A percentile compares a stretch with the other conserved stretches of the same genome.
Evolutionary conservation across 2,797 vertebrate species (phyloP).

Genomic region (Acridotheres tristis): DNA sequence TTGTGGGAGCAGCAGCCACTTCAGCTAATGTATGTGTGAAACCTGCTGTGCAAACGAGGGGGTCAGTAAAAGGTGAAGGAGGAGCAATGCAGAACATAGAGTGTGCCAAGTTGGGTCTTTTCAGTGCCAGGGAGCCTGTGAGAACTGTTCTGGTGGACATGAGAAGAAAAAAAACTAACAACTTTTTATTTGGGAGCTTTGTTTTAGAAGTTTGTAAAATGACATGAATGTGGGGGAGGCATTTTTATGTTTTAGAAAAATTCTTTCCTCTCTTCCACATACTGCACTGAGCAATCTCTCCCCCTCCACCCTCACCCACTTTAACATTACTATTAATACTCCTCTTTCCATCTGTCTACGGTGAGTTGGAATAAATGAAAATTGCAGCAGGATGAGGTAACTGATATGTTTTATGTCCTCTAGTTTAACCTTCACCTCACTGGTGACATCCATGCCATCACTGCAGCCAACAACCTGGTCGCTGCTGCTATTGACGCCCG

Average conservation of each 20-base stretch:
- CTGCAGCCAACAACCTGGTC: slow-evolving; percentile 95
- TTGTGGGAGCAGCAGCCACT: slow-evolving; percentile 33
- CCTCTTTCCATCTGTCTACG: slow-evolving; percentile 48
- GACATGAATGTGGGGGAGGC: slow-evolving; percentile 47
- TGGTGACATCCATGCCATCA: slow-evolving; percentile 98
- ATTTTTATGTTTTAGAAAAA: slow-evolving; percentile 48
- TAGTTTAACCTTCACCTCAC: slow-evolving; percentile 99
- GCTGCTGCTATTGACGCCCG: slow-evolving; percentile 93
- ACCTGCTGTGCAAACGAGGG: not conserved
- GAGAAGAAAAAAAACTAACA: not conserved
- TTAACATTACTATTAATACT: slow-evolving; percentile 59
- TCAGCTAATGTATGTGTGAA: slow-evolving; percentile 27
- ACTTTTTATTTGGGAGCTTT: slow-evolving; percentile 17
- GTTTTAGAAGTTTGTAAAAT: slow-evolving; percentile 52
- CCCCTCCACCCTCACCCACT: slow-evolving; percentile 50
- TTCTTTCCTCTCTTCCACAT: slow-evolving; percentile 44
- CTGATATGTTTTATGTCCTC: slow-evolving; percentile 31
- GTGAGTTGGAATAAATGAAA: slow-evolving; percentile 54
- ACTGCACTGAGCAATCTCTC: slow-evolving; percentile 51
- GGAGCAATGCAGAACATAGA: not conserved
- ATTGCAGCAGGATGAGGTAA: slow-evolving; percentile 36
- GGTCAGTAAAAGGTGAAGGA: not conserved
- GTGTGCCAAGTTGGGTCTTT: not conserved
- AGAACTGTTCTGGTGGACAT: not conserved
- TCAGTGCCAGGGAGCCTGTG: not conserved